Base-by-base conservation (phyloP, 2,888 invertebrate genomes). In the Doris montereyensis region DNA sequence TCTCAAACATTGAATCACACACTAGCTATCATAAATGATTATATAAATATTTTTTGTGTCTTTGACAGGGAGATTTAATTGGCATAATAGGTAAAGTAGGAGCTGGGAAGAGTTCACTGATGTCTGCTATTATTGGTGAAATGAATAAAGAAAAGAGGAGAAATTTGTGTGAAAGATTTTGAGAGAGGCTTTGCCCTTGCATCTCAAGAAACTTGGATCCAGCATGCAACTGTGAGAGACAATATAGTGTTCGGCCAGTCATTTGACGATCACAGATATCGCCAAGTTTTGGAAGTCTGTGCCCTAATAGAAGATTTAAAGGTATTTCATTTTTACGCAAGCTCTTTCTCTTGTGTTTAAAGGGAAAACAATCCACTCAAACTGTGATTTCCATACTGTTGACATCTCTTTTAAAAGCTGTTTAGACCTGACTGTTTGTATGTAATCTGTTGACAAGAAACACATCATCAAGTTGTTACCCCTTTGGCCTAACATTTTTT, bases 221-320 rank as follows among this genome's bases (percentile, higher is more conserved):
- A 97, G 87, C 94, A 96, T 74, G 97, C 96, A 57, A 96, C 97
- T 0, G 94, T 99, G 70, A 94, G 95, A 73, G 97, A 97, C 79
- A 99, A 99, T 90, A 97, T 99, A 85, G 92, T 98, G 52, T 98
- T 98, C 93, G 98, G 98, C 0, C 94, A 94, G 86, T 93, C 94
- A 0, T 97, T 95, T 85, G 95, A 97, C 88, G 94, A 95, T 81
- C 93, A 93, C 13, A 95, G 94, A 90, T 99, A 98, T 91, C 94
- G 94, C 85, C 92, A 93, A 1, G 95, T 98, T 0, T 88, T 99
- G 13, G 94, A 95, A 85, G 96, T 96, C 0, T 98, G 98, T 89
- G 96, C 96, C 35, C 93, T 98, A 72, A 94, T 93, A 28, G 94
- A 95, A 88, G 95, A 94, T 90, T 88, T 95, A 28, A 91, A 93